These are phyloP conservation scores for Apocrypta bakeri DNA, from an alignment of 1,140 invertebrate species.

Conservation along the genomic window DNA sequence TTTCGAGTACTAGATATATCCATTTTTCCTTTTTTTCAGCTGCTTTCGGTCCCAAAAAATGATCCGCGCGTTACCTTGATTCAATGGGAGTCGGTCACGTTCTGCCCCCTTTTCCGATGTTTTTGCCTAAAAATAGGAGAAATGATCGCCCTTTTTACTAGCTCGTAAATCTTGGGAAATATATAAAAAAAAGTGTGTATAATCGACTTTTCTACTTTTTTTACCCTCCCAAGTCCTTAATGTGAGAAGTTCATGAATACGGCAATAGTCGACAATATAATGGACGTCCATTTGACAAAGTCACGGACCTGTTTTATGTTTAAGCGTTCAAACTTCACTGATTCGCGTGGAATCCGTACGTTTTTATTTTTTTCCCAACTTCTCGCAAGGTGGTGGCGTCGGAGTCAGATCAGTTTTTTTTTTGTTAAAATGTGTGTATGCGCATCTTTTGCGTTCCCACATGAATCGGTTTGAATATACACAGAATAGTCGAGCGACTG, in stretches of 20 bases:
- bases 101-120: neutral
- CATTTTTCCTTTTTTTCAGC: neutral
- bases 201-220: neutral
- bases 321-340: neutral
- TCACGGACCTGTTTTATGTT: slow-evolving; percentile 2
- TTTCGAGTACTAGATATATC: neutral
- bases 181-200: slow-evolving; percentile 22
- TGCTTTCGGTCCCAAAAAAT: slow-evolving; percentile 15
- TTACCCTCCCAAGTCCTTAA: slow-evolving; percentile 5
- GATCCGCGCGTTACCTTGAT: neutral
- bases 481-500: neutral
- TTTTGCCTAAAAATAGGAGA: slow-evolving; percentile 20
- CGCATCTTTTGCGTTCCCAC: slow-evolving; percentile 4
- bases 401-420: neutral
- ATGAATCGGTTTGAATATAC: neutral
- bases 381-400: slow-evolving; percentile 15
- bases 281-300: neutral
- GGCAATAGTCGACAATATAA: neutral
- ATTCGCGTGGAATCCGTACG: neutral
- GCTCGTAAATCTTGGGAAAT: slow-evolving; percentile 36
- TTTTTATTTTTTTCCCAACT: neutral
- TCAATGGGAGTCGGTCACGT: slow-evolving; percentile 4
- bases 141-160: neutral
- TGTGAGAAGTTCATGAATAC: slow-evolving; percentile 10
- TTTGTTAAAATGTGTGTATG: neutral